phyloP scores from a whole-genome alignment of 2,888 invertebrate species.

The Gymnoscelis rufifasciata region DNA sequence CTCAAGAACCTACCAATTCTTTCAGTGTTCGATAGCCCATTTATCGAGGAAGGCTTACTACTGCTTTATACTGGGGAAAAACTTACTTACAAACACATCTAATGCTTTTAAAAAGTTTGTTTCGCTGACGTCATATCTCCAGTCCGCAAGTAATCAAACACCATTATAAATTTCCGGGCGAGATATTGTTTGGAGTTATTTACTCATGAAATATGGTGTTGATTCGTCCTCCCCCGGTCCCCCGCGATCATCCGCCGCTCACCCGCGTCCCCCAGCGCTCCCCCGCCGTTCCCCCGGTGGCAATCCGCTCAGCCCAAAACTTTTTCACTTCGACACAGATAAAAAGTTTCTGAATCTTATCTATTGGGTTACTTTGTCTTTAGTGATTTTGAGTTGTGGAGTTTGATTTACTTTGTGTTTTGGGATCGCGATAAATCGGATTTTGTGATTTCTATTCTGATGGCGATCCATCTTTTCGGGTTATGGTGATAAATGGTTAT shows the following conservation, averaged over 20 bases:
- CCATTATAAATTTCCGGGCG: neutral
- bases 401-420: constrained; percentile 7
- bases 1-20: too few species aligned
- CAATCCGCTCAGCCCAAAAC: constrained; percentile 15
- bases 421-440: neutral
- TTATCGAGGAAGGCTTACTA: too few species aligned
- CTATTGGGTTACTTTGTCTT: constrained; percentile 15
- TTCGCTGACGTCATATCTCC: neutral
- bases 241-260: neutral
- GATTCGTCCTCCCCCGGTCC: constrained; percentile 9
- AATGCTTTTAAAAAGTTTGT: too few species aligned
- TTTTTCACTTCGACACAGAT: constrained; percentile 22
- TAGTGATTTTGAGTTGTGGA: constrained; percentile 14
- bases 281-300: constrained; percentile 3
- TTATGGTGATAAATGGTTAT: neutral
- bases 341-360: constrained; percentile 20
- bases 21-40: too few species aligned
- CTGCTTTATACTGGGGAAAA: too few species aligned
- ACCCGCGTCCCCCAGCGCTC: too few species aligned
- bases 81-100: too few species aligned
- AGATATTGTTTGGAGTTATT: constrained; percentile 10
- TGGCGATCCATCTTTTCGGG: neutral
- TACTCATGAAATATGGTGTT: constrained; percentile 15
- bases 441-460: neutral
- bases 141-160: neutral